These are phyloP conservation scores for Phylloscopus trochiloides DNA, from an alignment of 2,113 vertebrate species.

Conservation along the genomic window DNA sequence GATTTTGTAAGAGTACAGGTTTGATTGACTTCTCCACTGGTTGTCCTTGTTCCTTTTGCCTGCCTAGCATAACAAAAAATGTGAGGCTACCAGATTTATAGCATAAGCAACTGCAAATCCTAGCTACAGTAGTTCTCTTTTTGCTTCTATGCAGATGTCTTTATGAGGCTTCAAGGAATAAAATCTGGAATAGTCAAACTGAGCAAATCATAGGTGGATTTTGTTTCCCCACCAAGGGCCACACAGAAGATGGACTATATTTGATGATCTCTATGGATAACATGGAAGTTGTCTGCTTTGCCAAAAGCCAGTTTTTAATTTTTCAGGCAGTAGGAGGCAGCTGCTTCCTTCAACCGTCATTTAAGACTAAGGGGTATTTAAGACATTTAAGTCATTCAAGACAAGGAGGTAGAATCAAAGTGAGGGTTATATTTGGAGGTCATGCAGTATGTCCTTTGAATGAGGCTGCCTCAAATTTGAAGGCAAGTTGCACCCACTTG, in stretches of 20 bases:
- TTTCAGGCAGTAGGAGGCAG: background rate
- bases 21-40: background rate
- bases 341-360: background rate
- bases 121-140: background rate
- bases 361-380: background rate
- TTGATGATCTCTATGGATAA: background rate
- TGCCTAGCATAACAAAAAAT: background rate
- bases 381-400: too few relatives aligned
- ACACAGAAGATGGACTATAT: background rate
- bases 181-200: background rate
- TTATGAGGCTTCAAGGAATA: slow-evolving; percentile 25
- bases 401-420: background rate
- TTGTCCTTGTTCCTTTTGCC: background rate
- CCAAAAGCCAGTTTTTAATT: background rate
- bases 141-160: background rate
- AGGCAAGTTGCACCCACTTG: background rate
- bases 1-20: slow-evolving; percentile 11
- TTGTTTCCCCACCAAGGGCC: background rate
- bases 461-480: background rate
- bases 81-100: background rate
- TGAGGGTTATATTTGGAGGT: background rate
- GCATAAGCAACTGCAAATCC: background rate
- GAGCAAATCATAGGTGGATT: background rate
- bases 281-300: background rate
- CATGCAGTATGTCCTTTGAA: background rate